Evolutionary conservation across 2,888 invertebrate species (phyloP).

Genomic region (Habrosyne pyritoides): DNA sequence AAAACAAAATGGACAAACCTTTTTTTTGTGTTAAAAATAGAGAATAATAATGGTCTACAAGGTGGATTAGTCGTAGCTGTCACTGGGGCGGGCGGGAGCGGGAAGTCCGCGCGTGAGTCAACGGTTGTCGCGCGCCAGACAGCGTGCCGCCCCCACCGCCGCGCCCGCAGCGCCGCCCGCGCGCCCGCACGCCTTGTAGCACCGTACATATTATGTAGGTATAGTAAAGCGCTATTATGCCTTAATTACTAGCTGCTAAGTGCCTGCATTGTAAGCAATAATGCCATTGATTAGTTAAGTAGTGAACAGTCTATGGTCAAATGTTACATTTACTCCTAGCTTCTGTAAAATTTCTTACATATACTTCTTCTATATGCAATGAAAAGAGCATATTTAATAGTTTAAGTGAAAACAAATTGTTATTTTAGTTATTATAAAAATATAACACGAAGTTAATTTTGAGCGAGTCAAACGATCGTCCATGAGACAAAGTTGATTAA

Average conservation of each 20-base stretch:
- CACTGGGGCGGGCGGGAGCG: conserved; percentile 29
- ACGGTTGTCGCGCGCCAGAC: conserved; percentile 47
- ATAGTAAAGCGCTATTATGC: conserved; percentile 14
- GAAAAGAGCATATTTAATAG: background rate
- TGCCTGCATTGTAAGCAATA: background rate
- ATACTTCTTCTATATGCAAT: too few species aligned
- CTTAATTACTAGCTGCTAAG: conserved; percentile 24
- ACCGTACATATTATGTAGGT: too few species aligned
- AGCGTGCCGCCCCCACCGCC: conserved; percentile 41
- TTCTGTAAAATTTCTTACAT: too few species aligned
- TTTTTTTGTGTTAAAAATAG: background rate
- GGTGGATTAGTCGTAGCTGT: background rate
- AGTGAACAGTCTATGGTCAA: background rate
- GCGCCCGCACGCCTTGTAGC: conserved; percentile 13
- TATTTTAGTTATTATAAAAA: conserved; percentile 3
- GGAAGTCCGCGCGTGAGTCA: conserved; percentile 54
- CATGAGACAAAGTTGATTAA: conserved; percentile 53
- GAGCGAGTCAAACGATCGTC: conserved; percentile 12
- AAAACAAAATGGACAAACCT: too few species aligned
- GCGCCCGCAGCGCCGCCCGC: conserved; percentile 10
- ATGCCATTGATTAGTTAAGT: background rate
- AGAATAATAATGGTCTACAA: background rate
- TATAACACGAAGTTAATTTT: conserved; percentile 1
- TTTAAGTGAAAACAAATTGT: background rate
- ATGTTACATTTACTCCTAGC: background rate